These are phyloP conservation scores for Petrocephalus sullivani DNA, from an alignment of 2,797 vertebrate species.

Conservation along the genomic window DNA sequence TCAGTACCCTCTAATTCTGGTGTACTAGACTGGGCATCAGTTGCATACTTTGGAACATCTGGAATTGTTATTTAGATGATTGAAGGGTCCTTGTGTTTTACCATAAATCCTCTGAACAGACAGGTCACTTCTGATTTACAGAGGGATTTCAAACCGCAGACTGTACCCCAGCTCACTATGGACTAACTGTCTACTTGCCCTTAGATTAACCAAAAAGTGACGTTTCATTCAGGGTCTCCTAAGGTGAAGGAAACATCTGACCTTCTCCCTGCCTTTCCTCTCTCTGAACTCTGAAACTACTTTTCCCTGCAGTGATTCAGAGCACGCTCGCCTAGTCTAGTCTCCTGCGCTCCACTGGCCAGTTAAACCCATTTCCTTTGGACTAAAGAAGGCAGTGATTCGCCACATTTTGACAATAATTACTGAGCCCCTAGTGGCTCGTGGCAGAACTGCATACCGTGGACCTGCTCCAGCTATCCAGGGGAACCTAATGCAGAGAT, in stretches of 20 bases:
- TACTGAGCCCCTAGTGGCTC: neutral
- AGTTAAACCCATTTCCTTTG: neutral
- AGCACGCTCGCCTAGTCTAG: neutral
- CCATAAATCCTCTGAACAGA: constrained; percentile 16
- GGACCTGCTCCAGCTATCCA: constrained; percentile 52
- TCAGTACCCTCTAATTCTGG: constrained; percentile 5
- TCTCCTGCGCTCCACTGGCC: neutral
- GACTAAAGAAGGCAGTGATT: neutral
- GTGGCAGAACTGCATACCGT: constrained; percentile 30
- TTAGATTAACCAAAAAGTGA: neutral
- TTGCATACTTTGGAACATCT: constrained; percentile 10
- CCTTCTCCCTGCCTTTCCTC: constrained; percentile 16
- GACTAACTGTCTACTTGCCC: neutral
- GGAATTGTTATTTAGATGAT: constrained; percentile 14
- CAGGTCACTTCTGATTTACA: neutral
- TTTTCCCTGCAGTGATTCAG: neutral
- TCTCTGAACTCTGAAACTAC: constrained; percentile 5
- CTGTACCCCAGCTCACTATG: neutral
- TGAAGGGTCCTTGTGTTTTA: neutral
- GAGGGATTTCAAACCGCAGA: neutral
- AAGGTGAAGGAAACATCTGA: constrained; percentile 32
- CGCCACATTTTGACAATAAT: neutral
- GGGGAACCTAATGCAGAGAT: neutral
- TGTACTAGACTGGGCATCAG: constrained; percentile 6
- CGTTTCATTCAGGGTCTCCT: constrained; percentile 26